Percentiles rank a stretch among this genome's conserved stretches.
These are phyloP conservation scores for Perca flavescens DNA, from an alignment of 2,113 vertebrate genomes.

Conservation along the genomic window DNA sequence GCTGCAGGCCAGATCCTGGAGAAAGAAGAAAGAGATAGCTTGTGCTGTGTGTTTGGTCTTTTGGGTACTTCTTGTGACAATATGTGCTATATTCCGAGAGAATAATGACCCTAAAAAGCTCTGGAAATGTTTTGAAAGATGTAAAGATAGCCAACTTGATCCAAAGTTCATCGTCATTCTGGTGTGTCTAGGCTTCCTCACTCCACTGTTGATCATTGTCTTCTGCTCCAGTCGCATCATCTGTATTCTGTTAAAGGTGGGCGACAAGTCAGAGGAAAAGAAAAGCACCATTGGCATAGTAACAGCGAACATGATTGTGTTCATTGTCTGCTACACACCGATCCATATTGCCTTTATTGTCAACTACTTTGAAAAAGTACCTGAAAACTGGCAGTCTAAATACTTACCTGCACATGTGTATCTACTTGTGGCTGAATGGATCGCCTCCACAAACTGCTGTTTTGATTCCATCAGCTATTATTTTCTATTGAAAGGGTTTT, in stretches of 20 bases:
- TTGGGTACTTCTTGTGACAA: slow-evolving; percentile 48
- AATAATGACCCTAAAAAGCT: slow-evolving; percentile 20
- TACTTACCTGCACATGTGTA: neutral
- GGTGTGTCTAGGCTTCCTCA: slow-evolving; percentile 60
- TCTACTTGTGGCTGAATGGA: slow-evolving; percentile 71
- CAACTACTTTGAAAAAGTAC: neutral
- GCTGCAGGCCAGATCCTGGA: slow-evolving; percentile 41
- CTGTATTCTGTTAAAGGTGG: slow-evolving; percentile 47
- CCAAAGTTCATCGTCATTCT: neutral
- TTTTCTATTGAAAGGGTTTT: slow-evolving; percentile 74
- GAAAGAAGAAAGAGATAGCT: slow-evolving; percentile 62
- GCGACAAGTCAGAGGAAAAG: slow-evolving; percentile 30
- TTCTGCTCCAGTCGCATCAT: slow-evolving; percentile 76
- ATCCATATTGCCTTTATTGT: slow-evolving; percentile 68
- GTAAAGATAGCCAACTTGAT: fast-evolving
- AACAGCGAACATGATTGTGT: slow-evolving; percentile 76
- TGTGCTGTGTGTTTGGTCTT: slow-evolving; percentile 63
- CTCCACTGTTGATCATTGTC: slow-evolving; percentile 59
- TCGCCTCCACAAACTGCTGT: slow-evolving; percentile 81
- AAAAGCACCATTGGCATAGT: slow-evolving; percentile 64
- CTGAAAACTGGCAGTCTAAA: fast-evolving
- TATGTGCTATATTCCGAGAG: fast-evolving
- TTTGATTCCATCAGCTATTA: slow-evolving; percentile 81
- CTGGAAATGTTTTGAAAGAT: slow-evolving; percentile 70
- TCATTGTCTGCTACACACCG: slow-evolving; percentile 81